Evolutionary conservation across 2,113 vertebrate genomes (phyloP), one percentile per base, ranked within the genome.

Genomic region (Raja brachyura): DNA sequence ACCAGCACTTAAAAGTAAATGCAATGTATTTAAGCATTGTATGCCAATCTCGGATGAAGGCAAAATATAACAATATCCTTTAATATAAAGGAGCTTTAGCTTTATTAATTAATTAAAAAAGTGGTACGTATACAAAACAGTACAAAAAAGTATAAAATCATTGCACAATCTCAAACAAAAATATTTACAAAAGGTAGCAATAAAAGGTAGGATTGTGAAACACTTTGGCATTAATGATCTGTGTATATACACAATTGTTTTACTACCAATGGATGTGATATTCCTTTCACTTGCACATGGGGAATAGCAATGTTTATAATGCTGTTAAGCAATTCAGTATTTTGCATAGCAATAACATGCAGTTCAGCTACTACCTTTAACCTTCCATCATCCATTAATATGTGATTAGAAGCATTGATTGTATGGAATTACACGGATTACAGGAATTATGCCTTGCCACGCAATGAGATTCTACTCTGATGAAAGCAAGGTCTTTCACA

Each of bases 101-200:
- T 74, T 73, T 92, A 73, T 92, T 92, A 92, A 22, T 48, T 39
- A 11, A 48, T 48, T 1, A 48, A 48, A 14, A 25, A 66, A 22
- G 68, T 90, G 7, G 10, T 10, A 88, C 48, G 90, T 31, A 54
- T 92, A 92, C 33, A 92, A 92, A 92, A 73, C 33, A 73, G 33
- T 90, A 90, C 88, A 90, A 92, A 92, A 92, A 74, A 73, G 90
- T 73, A 54, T 3, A 74, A 73, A 73, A 48, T 92, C 22, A 54
- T 74, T 22, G 25, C 3, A 68, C 86, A 92, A 54, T 48, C 33
- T 92, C 90, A 74, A 90, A 48, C 66, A 79, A 39, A 66, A 73
- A 73, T 92, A 92, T 92, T 92, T 92, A 92, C 68, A 92, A 73
- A 92, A 54, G 20, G 11, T 33, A 92, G 33, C 20, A 20, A 73